A percentile compares a stretch with the other conserved stretches of the same genome.
These are phyloP conservation scores for Ellobius talpinus DNA, from an alignment of 2,113 vertebrate species.

Conservation along the genomic window DNA sequence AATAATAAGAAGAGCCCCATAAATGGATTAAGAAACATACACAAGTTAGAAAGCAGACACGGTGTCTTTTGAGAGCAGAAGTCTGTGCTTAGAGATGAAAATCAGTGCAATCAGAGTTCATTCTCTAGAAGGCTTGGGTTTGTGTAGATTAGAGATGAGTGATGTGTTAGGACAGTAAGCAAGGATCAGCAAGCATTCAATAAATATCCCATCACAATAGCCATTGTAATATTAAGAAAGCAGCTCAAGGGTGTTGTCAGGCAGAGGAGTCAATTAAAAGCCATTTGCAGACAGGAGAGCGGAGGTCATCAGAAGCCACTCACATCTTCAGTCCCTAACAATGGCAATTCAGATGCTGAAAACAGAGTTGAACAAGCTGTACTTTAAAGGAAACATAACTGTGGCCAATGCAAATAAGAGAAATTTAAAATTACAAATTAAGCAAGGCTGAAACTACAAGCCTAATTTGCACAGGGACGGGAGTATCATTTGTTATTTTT, in stretches of 20 bases:
- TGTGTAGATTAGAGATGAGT: not conserved
- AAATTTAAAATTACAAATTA: constrained; percentile 54
- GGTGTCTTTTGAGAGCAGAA: not conserved
- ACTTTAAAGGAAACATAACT: constrained; percentile 10
- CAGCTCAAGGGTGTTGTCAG: not conserved
- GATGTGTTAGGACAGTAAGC: not conserved
- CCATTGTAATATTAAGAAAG: not conserved
- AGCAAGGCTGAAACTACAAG: constrained; percentile 18
- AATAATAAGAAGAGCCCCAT: not conserved
- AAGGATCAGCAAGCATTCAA: not conserved
- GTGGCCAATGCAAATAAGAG: constrained; percentile 3
- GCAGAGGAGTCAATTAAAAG: not conserved
- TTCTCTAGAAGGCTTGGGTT: not conserved
- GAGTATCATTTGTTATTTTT: not conserved
- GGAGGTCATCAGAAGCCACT: constrained; percentile 1
- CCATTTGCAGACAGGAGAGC: not conserved
- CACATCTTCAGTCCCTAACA: not conserved
- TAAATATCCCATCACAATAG: not conserved
- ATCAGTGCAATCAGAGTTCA: not conserved
- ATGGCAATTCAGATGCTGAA: constrained; percentile 5
- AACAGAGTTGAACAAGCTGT: constrained; percentile 7
- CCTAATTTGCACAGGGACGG: not conserved
- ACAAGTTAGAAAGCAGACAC: not conserved
- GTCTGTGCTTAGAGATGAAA: not conserved
- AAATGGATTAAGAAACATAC: not conserved